These are phyloP conservation scores for Listronotus oregonensis DNA, from an alignment of 1,140 invertebrate species.

Conservation along the genomic window DNA sequence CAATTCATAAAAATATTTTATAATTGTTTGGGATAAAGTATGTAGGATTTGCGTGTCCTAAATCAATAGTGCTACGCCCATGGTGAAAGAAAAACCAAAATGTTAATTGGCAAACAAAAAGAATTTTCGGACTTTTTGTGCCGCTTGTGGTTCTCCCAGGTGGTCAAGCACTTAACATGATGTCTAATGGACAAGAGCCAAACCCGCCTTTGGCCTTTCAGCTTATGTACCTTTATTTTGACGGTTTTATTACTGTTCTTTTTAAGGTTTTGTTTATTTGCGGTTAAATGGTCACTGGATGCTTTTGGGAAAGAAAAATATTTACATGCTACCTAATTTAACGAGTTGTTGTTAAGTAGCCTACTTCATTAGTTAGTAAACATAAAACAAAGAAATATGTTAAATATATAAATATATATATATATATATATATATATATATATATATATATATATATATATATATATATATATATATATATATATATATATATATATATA, in stretches of 20 bases:
- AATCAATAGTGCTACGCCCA: too few relatives aligned
- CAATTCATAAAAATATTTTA: too few relatives aligned
- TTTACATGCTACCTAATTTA: slow-evolving; percentile 24
- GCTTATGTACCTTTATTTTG: slow-evolving; percentile 38
- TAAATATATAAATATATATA: too few relatives aligned
- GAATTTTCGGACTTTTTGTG: slow-evolving; percentile 32
- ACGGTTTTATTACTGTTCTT: slow-evolving; percentile 38
- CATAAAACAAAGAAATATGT: too few relatives aligned
- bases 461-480: too few relatives aligned
- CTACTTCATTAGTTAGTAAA: too few relatives aligned
- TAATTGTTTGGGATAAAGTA: too few relatives aligned
- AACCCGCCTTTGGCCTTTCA: slow-evolving; percentile 27
- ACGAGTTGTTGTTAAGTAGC: neutral
- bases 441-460: too few relatives aligned
- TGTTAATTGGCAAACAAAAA: slow-evolving; percentile 44
- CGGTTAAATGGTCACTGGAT: slow-evolving; percentile 18
- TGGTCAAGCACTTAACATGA: slow-evolving; percentile 43
- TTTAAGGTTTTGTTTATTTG: slow-evolving; percentile 30
- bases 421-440: too few relatives aligned
- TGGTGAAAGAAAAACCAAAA: slow-evolving; percentile 11
- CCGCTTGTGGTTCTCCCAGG: slow-evolving; percentile 41
- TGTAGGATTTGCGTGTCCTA: too few relatives aligned
- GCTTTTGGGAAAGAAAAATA: slow-evolving; percentile 18
- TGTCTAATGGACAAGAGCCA: slow-evolving; percentile 39
- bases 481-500: too few relatives aligned